These are phyloP conservation scores for Heloderma charlesbogerti DNA, from an alignment of 2,113 vertebrate species.

Conservation along the genomic window DNA sequence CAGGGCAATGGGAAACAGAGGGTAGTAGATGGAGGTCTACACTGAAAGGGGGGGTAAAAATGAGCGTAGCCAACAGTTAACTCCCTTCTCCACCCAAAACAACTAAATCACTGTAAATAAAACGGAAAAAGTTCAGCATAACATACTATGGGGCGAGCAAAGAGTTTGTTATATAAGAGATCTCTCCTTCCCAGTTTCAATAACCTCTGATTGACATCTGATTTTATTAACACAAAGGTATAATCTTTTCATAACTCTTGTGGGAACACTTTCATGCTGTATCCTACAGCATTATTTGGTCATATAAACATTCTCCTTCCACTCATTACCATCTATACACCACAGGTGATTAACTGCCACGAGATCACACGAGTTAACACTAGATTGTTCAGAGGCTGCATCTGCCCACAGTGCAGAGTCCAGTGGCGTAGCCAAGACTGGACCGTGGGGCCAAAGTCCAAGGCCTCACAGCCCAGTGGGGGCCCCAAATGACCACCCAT, in stretches of 20 bases:
- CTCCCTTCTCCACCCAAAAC: slow-evolving; percentile 40
- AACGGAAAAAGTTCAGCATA: too few relatives aligned
- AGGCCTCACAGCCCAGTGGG: too few relatives aligned
- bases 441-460: too few relatives aligned
- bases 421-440: too few relatives aligned
- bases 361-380: neutral
- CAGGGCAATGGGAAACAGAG: slow-evolving; percentile 49
- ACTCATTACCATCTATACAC: neutral
- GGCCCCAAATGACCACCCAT: too few relatives aligned
- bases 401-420: neutral
- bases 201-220: neutral
- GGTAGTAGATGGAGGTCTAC: slow-evolving; percentile 45
- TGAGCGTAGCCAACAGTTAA: slow-evolving; percentile 11
- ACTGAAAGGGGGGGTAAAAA: slow-evolving; percentile 1
- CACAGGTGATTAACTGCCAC: neutral
- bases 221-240: neutral
- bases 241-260: neutral
- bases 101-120: slow-evolving; percentile 6
- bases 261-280: neutral
- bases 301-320: neutral
- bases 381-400: neutral
- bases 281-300: neutral
- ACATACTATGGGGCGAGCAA: neutral
- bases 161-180: neutral
- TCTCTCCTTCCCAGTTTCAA: neutral